Evolutionary conservation across 1,140 invertebrate species (phyloP).

Genomic region (Macrobrachium nipponense): DNA sequence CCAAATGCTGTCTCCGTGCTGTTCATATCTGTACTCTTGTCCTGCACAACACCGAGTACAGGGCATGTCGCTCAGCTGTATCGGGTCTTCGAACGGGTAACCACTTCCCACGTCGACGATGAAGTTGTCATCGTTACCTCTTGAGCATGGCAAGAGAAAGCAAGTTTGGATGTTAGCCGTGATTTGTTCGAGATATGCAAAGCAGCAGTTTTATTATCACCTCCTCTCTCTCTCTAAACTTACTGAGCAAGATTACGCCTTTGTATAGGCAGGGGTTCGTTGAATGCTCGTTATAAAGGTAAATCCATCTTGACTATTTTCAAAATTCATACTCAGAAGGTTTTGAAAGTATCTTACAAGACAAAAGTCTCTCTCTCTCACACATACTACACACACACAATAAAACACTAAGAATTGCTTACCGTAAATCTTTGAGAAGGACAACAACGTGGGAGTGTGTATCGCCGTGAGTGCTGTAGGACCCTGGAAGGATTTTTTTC

Average conservation of each 20-base stretch:
- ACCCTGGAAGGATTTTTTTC: neutral
- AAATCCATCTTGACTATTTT: no score
- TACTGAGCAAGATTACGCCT: no score
- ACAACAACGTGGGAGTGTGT: conserved; percentile 1
- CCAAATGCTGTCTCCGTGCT: neutral
- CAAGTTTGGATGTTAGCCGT: neutral
- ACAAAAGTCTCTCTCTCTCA: no score
- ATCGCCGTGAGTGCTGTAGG: neutral
- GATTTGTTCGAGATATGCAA: neutral
- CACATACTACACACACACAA: no score
- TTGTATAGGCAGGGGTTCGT: no score
- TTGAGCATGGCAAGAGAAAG: neutral
- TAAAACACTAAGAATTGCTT: neutral
- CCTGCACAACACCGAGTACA: conserved; percentile 1
- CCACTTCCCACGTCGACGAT: conserved; percentile 18
- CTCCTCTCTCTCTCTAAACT: neutral
- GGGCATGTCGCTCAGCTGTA: neutral
- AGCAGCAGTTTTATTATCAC: no score
- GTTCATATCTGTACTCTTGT: conserved; percentile 3
- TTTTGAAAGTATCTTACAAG: no score
- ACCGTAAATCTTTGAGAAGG: conserved; percentile 14
- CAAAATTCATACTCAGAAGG: no score
- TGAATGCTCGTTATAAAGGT: no score
- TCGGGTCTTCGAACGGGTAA: conserved; percentile 1
- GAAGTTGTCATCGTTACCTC: neutral